A percentile compares a stretch with the other conserved stretches of the same genome.
Evolutionary conservation across 2,113 vertebrate genomes (phyloP).

Genomic region (Notothenia coriiceps): DNA sequence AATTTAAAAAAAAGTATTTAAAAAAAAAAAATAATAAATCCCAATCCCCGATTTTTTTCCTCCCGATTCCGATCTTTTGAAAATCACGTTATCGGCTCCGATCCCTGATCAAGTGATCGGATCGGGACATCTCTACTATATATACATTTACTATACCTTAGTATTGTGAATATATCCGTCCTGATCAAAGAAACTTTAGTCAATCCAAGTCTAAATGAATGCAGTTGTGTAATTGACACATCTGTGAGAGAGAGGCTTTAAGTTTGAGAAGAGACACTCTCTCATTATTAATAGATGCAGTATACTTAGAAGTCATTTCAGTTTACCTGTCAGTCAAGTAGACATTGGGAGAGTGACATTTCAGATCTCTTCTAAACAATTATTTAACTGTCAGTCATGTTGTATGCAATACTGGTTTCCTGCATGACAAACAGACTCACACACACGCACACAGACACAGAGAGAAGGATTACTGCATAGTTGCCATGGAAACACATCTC

Average conservation of each 20-base stretch:
- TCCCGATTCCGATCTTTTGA: too few species aligned
- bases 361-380: not conserved
- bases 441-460: constrained; percentile 1
- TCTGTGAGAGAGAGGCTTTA: not conserved
- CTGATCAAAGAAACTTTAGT: not conserved
- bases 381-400: not conserved
- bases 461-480: constrained; percentile 40
- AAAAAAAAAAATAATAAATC: too few species aligned
- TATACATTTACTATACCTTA: not conserved
- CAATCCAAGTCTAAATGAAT: not conserved
- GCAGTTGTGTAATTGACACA: not conserved
- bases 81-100: too few species aligned
- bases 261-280: not conserved
- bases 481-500: constrained; percentile 71
- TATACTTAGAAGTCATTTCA: too few species aligned
- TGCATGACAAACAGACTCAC: not conserved
- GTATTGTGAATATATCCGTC: not conserved
- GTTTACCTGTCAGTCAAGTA: not conserved
- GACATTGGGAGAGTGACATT: not conserved
- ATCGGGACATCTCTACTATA: too few species aligned
- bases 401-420: not conserved
- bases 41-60: too few species aligned
- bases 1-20: too few species aligned
- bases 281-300: too few species aligned
- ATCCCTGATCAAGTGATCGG: too few species aligned